phyloP scores from a whole-genome alignment of 2,888 invertebrate species.

The Brachyopa scutellaris region DNA sequence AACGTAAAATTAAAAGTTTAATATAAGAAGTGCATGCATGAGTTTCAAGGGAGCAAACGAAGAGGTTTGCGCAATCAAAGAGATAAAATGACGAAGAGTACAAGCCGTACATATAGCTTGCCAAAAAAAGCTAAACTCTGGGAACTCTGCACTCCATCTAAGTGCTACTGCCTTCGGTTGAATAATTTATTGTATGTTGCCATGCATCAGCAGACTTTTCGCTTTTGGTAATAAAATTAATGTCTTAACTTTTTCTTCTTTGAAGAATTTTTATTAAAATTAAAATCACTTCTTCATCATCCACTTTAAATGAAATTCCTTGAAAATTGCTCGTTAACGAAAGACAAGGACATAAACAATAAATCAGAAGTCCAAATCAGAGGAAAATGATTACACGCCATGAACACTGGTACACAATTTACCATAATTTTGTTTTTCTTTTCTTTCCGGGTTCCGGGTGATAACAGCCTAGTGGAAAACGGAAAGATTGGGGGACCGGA shows the following conservation, averaged over 20 bases:
- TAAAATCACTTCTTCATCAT: neutral
- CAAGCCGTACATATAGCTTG: no score
- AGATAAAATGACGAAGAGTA: no score
- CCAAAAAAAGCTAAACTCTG: no score
- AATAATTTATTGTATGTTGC: no score
- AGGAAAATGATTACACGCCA: slow-evolving; percentile 8
- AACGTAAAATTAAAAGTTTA: no score
- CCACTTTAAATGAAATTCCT: slow-evolving; percentile 25
- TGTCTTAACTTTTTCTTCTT: neutral
- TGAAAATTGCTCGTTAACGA: slow-evolving; percentile 1
- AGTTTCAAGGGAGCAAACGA: no score
- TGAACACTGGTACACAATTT: slow-evolving; percentile 17
- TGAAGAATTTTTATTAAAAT: neutral
- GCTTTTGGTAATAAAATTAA: no score
- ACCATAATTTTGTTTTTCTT: neutral
- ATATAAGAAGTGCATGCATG: no score
- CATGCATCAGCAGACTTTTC: no score
- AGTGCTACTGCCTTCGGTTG: no score
- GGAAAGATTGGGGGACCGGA: neutral
- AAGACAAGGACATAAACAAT: slow-evolving; percentile 30
- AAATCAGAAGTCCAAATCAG: slow-evolving; percentile 28
- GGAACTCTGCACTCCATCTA: no score
- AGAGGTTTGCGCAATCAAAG: no score
- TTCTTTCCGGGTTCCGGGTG: neutral
- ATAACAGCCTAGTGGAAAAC: neutral